Evolutionary conservation across 2,113 vertebrate genomes (phyloP).

Genomic region (Sialia sialis): DNA sequence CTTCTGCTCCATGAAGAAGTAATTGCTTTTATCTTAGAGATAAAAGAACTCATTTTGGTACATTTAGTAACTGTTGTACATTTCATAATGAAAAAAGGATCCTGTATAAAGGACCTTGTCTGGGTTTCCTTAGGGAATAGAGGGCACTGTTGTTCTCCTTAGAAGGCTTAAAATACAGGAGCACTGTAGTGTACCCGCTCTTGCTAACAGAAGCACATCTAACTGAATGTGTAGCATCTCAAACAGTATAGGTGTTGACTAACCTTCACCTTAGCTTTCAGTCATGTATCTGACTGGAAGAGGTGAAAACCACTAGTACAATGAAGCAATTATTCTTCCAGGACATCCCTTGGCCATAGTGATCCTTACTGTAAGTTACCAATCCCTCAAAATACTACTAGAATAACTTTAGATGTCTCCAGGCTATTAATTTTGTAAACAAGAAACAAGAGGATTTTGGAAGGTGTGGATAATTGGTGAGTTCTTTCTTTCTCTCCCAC

Average conservation of each 20-base stretch:
- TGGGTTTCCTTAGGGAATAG: background rate
- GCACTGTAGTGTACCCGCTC: background rate
- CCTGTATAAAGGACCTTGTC: background rate
- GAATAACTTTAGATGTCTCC: background rate
- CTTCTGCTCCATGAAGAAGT: slow-evolving; percentile 20
- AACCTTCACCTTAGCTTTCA: background rate
- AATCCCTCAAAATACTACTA: background rate
- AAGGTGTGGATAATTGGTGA: background rate
- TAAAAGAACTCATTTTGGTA: slow-evolving; percentile 48
- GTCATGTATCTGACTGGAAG: background rate
- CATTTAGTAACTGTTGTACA: background rate
- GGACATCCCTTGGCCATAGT: background rate
- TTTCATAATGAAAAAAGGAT: slow-evolving; percentile 20
- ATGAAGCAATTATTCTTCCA: background rate
- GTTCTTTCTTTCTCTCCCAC: background rate
- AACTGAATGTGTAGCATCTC: background rate
- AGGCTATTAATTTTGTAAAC: background rate
- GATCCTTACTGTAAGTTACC: background rate
- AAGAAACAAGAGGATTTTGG: background rate
- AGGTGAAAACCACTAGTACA: background rate
- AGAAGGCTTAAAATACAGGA: background rate
- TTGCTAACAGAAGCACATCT: background rate
- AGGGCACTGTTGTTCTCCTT: background rate
- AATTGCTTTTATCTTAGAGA: slow-evolving; percentile 42
- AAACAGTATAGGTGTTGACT: background rate